These are phyloP conservation scores for Tamias sibiricus DNA, from an alignment of 2,113 vertebrate species.

Conservation along the genomic window DNA sequence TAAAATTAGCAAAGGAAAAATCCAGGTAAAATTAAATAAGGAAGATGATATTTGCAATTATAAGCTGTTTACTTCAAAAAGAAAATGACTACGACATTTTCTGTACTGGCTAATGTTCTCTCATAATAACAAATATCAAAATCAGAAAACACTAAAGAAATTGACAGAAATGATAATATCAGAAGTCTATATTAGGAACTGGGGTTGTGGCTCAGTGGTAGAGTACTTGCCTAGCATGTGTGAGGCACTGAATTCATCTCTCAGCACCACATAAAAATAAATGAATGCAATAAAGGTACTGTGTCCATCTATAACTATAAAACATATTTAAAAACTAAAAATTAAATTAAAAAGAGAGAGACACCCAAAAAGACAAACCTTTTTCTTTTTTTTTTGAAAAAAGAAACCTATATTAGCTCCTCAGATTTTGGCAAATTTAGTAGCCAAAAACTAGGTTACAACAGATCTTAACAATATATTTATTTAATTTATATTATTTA, in stretches of 20 bases:
- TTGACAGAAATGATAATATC: not conserved
- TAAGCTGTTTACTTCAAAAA: not conserved
- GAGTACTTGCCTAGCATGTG: too few species aligned
- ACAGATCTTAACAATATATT: not conserved
- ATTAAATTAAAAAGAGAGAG: too few species aligned
- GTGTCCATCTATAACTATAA: too few species aligned
- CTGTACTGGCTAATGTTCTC: not conserved
- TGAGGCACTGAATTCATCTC: too few species aligned
- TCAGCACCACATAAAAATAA: too few species aligned
- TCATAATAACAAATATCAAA: not conserved
- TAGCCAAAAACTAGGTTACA: not conserved
- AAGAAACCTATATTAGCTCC: not conserved
- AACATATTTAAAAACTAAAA: too few species aligned
- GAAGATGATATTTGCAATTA: not conserved
- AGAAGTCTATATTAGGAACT: not conserved
- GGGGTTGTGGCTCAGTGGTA: too few species aligned
- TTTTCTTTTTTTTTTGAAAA: too few species aligned
- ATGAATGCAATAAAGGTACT: too few species aligned
- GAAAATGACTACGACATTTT: not conserved
- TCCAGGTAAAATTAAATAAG: not conserved
- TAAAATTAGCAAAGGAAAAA: slow-evolving; percentile 13
- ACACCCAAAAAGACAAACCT: too few species aligned
- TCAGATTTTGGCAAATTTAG: not conserved
- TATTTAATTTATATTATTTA: not conserved
- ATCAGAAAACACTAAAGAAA: not conserved